A percentile compares a stretch with the other conserved stretches of the same genome.
phyloP scores from a whole-genome alignment of 1,140 invertebrate genomes.

The Drosophila athabasca region DNA sequence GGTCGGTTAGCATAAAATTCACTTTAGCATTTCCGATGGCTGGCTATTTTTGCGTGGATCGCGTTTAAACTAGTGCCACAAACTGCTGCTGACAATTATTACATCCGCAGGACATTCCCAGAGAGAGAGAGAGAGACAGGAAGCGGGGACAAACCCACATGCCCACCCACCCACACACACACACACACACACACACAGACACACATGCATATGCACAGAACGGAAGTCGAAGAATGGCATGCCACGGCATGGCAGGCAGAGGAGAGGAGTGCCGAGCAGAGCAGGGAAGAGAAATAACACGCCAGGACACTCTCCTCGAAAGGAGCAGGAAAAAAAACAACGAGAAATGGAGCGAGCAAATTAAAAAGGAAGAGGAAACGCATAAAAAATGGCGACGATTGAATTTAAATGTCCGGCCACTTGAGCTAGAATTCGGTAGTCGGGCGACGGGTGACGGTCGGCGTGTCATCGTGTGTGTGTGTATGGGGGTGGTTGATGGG shows the following conservation, averaged over 20 bases:
- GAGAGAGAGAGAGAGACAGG: conserved; percentile 14
- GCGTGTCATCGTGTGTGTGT: conserved; percentile 22
- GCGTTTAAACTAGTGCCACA: conserved; percentile 72
- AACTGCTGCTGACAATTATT: conserved; percentile 80
- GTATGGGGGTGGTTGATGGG: no score
- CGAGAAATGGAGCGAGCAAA: conserved; percentile 59
- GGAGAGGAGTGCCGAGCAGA: no score
- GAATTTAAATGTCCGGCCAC: conserved; percentile 76
- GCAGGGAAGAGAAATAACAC: conserved; percentile 46
- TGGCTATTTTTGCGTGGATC: conserved; percentile 60
- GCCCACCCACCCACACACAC: neutral
- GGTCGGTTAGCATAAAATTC: conserved; percentile 69
- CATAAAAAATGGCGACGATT: conserved; percentile 76
- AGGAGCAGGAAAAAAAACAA: neutral
- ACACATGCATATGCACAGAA: conserved; percentile 35
- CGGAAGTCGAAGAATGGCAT: conserved; percentile 46
- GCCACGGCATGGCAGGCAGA: no score
- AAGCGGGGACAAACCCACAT: conserved; percentile 28
- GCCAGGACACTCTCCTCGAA: conserved; percentile 21
- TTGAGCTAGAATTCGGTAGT: conserved; percentile 40
- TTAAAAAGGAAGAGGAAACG: conserved; percentile 77
- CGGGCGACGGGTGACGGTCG: neutral
- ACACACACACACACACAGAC: conserved; percentile 12
- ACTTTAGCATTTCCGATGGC: conserved; percentile 70
- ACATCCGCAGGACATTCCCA: conserved; percentile 69